phyloP scores from a whole-genome alignment of 2,113 vertebrate species.

The Pedetes capensis region DNA sequence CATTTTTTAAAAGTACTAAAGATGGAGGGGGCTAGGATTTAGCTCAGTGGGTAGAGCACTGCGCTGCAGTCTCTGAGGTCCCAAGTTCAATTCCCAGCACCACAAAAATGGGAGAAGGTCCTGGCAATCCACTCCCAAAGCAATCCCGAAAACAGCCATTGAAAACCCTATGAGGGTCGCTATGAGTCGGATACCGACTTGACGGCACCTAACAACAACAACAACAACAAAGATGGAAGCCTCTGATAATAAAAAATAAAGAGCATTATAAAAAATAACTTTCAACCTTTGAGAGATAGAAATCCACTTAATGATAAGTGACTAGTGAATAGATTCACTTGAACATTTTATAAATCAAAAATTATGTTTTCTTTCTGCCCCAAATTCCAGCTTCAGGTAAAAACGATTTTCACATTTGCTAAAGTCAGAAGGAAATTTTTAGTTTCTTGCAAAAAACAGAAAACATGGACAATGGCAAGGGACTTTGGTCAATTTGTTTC shows the following conservation, averaged over 20 bases:
- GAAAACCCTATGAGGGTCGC: too few species aligned
- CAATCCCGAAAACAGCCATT: too few species aligned
- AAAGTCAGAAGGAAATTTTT: slow-evolving; percentile 19
- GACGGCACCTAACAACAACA: too few species aligned
- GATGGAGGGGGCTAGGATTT: too few species aligned
- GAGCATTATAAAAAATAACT: not conserved
- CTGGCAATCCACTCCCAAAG: too few species aligned
- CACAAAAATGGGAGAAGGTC: too few species aligned
- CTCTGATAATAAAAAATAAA: slow-evolving; percentile 1
- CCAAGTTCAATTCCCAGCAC: too few species aligned
- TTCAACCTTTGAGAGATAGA: not conserved
- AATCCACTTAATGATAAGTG: not conserved
- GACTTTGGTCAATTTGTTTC: slow-evolving; percentile 8
- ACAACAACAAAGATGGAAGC: too few species aligned
- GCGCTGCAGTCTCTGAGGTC: too few species aligned
- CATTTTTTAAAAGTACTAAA: not conserved
- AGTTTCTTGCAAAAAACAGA: not conserved
- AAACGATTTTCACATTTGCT: not conserved
- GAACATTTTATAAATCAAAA: not conserved
- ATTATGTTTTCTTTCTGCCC: not conserved
- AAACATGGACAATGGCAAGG: not conserved
- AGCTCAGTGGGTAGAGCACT: too few species aligned
- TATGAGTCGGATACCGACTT: too few species aligned
- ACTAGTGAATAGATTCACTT: not conserved
- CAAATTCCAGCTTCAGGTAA: not conserved